These are phyloP conservation scores for Petrolisthes manimaculis DNA, from an alignment of 2,888 invertebrate species.

Conservation along the genomic window DNA sequence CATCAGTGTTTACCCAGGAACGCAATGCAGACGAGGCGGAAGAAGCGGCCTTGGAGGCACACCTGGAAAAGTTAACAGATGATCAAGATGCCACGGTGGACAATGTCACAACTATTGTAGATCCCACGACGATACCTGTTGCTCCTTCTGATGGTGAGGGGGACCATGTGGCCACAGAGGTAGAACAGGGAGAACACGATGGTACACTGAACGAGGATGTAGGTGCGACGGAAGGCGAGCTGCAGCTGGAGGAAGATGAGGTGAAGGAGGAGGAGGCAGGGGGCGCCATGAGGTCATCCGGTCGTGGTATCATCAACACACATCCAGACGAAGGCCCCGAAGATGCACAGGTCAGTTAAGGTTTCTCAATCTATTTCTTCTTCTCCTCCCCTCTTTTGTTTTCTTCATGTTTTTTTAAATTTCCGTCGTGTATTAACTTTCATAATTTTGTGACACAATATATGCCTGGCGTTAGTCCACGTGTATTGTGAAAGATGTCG, in stretches of 20 bases:
- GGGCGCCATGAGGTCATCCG: neutral
- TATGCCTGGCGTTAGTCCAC: too few species aligned
- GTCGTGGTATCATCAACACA: neutral
- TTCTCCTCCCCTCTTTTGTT: neutral
- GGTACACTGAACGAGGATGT: neutral
- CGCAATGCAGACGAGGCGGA: neutral
- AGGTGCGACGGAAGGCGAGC: neutral
- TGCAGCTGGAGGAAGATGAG: neutral
- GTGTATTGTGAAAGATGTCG: too few species aligned
- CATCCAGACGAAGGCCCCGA: neutral
- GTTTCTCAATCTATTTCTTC: neutral
- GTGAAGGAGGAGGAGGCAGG: neutral
- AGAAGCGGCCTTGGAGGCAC: neutral
- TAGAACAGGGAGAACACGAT: too few species aligned
- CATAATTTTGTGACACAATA: too few species aligned
- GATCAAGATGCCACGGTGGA: neutral
- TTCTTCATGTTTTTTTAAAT: neutral
- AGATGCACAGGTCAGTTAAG: constrained; percentile 17
- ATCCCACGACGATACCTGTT: too few species aligned
- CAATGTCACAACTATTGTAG: too few species aligned
- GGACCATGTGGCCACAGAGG: too few species aligned
- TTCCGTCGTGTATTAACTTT: neutral
- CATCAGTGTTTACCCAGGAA: constrained; percentile 21
- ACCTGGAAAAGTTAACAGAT: neutral
- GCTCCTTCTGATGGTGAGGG: too few species aligned